Base-by-base conservation (phyloP, 2,797 vertebrate genomes). In the Enteromius fasciolatus region DNA sequence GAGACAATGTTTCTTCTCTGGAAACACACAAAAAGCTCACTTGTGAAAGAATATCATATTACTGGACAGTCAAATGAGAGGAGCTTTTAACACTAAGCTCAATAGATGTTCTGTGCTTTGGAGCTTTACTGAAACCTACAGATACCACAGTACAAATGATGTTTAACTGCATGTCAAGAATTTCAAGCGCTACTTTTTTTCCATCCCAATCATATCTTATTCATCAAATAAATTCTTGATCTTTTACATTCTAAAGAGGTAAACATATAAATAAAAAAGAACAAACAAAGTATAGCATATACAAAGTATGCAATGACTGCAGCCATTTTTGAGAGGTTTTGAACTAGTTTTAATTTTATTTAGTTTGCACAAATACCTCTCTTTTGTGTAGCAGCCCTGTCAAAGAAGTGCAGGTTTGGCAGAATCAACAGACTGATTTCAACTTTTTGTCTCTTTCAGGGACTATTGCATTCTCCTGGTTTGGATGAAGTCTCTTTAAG, bases 1-100 rank as follows among this genome's bases (percentile, higher is more conserved):
- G 93, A 95, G 88, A 99, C 92, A 86, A 98, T 94, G 1, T 96
- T 95, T 95, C 95, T 94, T 93, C 98, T 97, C 98, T 99, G 89
- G 5, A 76, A 64, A 2, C 15, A 73, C 67, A 84, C 18, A 83
- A 20, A 18, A 75, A 31, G 12, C 3, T 20, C 10, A 64, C 15
- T 39, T 57, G 31, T 70, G 41, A 70, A n/a, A 69, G 14, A 64
- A 20, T 28, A 50, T 64, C 31, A 50, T 17, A 61, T 63, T 63
- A 76, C 10, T 31, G 50, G 50, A 14, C 57, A 48, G n/a, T 20
- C 46, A 70, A 59, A 59, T 33, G 2, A 10, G 10, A 68, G 9
- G 28, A 52, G 25, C n/a, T 33, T 41, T 69, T 6, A 31, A 23
- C 17, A 54, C 12, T 68, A 2, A 41, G 15, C 50, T 28, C 18